Evolutionary conservation across 2,888 invertebrate genomes (phyloP).

Genomic region (Biston betularia): DNA sequence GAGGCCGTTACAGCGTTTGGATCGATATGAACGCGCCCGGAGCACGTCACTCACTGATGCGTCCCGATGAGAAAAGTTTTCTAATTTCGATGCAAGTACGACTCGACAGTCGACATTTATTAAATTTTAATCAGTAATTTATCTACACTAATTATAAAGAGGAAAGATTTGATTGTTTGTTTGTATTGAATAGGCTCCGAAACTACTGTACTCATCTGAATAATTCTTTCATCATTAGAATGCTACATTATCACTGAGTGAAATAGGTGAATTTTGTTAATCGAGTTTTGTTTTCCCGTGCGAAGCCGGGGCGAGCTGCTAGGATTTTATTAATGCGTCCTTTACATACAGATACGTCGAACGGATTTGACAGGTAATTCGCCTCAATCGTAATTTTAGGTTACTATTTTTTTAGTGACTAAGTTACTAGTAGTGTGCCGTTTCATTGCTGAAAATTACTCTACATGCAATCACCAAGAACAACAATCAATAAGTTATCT

Average conservation of each 20-base stretch:
- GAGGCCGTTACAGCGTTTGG: constrained; percentile 34
- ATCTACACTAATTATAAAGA: too few relatives aligned
- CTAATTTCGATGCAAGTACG: constrained; percentile 19
- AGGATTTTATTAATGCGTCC: neutral
- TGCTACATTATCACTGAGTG: too few relatives aligned
- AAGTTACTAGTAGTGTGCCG: neutral
- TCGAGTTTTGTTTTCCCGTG: too few relatives aligned
- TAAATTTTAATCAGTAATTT: neutral
- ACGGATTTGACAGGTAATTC: neutral
- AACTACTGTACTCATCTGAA: too few relatives aligned
- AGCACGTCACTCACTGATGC: constrained; percentile 21
- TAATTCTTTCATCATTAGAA: too few relatives aligned
- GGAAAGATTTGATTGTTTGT: too few relatives aligned
- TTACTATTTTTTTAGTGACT: too few relatives aligned
- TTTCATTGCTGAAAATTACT: too few relatives aligned
- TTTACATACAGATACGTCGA: neutral
- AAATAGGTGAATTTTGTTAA: too few relatives aligned
- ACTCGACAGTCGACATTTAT: neutral
- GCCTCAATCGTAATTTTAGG: neutral
- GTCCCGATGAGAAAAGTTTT: constrained; percentile 23
- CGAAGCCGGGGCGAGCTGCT: too few relatives aligned
- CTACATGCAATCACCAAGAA: too few relatives aligned
- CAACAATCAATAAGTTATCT: neutral
- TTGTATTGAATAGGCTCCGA: too few relatives aligned
- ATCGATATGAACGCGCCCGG: constrained; percentile 19